Evolutionary conservation across 1,140 invertebrate genomes (phyloP), one percentile per base, ranked within the genome.

Genomic region (Brachionus paranguensis): DNA sequence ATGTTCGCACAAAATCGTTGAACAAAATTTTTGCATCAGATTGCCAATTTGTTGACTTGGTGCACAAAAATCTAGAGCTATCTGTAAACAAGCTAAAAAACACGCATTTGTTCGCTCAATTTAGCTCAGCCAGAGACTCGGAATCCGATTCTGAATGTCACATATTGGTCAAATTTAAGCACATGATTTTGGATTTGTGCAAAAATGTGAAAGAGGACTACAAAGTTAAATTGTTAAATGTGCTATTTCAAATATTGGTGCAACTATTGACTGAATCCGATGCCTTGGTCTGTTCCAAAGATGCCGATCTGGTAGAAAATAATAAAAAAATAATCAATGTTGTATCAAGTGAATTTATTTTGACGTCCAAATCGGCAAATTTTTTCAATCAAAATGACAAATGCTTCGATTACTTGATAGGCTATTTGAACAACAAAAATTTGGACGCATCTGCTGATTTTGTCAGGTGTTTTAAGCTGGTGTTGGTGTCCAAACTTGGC

Each of bases 331-430:
- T 76, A 27, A 76, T 76, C 17, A 14, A 76, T 37, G 1, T 50
- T 14, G n/a, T 76, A 3, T 20, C 72, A 53, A 50, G 20, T 47
- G 27, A 76, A 14, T 76, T 50, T 76, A 27, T 76, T 27, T 50
- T 76, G 20, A 50, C 3, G 27, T 8, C 5, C 24, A 76, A 76
- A 33, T 76, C 72, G 47, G 41, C 43, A 24, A 47, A 50, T 27
- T 76, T 76, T 50, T 76, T 76, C 11, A 76, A 76, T 29, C 41
- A 76, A 76, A 76, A 76, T 50, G 72, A 76, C 41, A 76, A 76
- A 20, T 50, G 24, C 12, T 76, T 76, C 11, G 72, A 76, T 50
- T 76, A 76, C n/a, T 11, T 76, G 12, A 47, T 76, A 8, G 72
- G 72, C 20, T 76, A 76, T 76, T 27, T 76, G 45, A 76, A 76